A percentile compares a stretch with the other conserved stretches of the same genome.
Evolutionary conservation across 2,797 vertebrate genomes (phyloP).

Genomic region (Myotis myotis): DNA sequence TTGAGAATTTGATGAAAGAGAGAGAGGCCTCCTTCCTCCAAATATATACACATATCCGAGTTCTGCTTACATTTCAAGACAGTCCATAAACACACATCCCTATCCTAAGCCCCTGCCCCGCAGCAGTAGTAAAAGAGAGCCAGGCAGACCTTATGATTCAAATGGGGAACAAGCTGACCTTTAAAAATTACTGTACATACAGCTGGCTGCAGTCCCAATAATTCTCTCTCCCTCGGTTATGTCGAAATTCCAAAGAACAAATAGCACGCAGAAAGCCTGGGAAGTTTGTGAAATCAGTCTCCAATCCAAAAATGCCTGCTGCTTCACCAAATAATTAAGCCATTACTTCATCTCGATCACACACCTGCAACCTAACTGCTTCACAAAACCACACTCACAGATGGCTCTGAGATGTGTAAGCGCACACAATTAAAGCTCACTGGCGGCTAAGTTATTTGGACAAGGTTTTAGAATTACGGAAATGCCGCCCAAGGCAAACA

Average conservation of each 20-base stretch:
- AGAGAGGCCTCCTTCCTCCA: background rate
- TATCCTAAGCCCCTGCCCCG: fast-evolving
- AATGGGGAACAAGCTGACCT: conserved; percentile 28
- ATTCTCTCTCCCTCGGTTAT: background rate
- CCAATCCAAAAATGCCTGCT: background rate
- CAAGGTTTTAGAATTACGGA: conserved; percentile 43
- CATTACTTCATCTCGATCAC: conserved; percentile 49
- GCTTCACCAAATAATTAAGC: conserved; percentile 65
- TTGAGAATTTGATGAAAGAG: background rate
- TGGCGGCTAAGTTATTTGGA: conserved; percentile 57
- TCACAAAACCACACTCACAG: conserved; percentile 54
- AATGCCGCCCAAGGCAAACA: conserved; percentile 33
- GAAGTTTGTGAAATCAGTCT: background rate
- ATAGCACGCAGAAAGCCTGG: background rate
- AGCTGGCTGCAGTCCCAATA: background rate
- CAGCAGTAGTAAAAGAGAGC: background rate
- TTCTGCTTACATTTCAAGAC: background rate
- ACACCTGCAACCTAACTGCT: conserved; percentile 70
- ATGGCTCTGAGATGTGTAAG: conserved; percentile 10
- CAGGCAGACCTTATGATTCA: background rate
- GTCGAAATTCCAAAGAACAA: conserved; percentile 57
- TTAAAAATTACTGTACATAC: conserved; percentile 4
- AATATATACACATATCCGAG: background rate
- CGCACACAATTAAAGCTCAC: conserved; percentile 62
- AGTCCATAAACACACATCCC: background rate